Conservation (phyloP, 1,140 invertebrate species). For the Camponotus pennsylvanicus region DNA sequence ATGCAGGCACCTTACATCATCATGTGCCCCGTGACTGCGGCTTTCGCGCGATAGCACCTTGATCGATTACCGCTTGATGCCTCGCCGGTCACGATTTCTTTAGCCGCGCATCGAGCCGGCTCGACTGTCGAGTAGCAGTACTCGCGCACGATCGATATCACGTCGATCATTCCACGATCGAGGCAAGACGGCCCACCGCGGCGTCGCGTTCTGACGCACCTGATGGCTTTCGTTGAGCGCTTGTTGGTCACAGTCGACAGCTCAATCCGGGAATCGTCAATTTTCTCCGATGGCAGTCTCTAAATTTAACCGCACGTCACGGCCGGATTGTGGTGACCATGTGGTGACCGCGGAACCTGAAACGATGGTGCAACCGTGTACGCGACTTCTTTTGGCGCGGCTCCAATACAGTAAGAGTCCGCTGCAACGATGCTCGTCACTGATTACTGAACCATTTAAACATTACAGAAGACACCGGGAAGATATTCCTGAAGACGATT, state of each 20-base stretch:
- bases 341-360: constrained; percentile 39
- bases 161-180: constrained; percentile 50
- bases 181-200: constrained; percentile 7
- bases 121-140: constrained; percentile 15
- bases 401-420: constrained; percentile 46
- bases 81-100: background rate
- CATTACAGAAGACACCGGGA: background rate
- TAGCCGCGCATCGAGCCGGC: constrained; percentile 51
- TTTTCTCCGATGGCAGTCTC: background rate
- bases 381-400: constrained; percentile 21
- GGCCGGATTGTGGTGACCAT: constrained; percentile 44
- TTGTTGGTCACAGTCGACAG: background rate
- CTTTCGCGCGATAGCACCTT: constrained; percentile 19
- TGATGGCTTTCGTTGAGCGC: background rate
- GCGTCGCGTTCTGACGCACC: background rate
- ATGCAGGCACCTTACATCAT: constrained; percentile 64
- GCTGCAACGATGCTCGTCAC: background rate
- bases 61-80: constrained; percentile 33
- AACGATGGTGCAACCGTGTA: constrained; percentile 15
- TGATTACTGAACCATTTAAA: background rate
- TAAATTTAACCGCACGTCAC: constrained; percentile 29
- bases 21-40: constrained; percentile 24
- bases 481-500: background rate
- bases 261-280: background rate
- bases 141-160: constrained; percentile 5